Conservation (phyloP, 2,113 vertebrate species). For the Loxodonta africana region DNA sequence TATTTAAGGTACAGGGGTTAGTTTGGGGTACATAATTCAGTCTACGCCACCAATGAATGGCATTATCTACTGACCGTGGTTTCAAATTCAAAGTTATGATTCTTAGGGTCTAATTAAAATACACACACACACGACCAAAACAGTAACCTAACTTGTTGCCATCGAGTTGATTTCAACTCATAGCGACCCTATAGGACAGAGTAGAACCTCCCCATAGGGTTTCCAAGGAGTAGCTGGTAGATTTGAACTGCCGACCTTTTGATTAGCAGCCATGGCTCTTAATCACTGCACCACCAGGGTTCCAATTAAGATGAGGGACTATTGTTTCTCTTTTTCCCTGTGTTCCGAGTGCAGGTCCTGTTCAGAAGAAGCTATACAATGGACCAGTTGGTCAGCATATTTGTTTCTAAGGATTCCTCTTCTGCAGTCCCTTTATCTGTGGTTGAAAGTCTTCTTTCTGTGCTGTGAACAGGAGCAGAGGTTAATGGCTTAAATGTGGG, state of each 20-base stretch:
- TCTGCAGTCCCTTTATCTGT: neutral
- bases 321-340: constrained; percentile 11
- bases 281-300: no score
- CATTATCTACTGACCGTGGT: neutral
- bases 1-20: neutral
- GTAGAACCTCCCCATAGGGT: no score
- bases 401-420: neutral
- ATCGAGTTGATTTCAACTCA: no score
- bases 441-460: neutral
- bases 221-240: no score
- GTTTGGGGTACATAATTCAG: neutral
- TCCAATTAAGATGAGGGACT: neutral
- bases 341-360: neutral
- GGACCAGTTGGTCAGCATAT: rapidly evolving
- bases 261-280: no score
- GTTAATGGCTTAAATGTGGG: neutral
- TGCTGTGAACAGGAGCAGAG: neutral
- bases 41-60: neutral
- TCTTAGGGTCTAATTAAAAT: neutral
- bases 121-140: no score
- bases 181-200: no score
- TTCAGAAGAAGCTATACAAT: neutral
- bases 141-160: no score
- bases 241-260: no score
- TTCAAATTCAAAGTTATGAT: neutral